phyloP scores from a whole-genome alignment of 1,140 invertebrate species.

The Aleiodes sp. region DNA sequence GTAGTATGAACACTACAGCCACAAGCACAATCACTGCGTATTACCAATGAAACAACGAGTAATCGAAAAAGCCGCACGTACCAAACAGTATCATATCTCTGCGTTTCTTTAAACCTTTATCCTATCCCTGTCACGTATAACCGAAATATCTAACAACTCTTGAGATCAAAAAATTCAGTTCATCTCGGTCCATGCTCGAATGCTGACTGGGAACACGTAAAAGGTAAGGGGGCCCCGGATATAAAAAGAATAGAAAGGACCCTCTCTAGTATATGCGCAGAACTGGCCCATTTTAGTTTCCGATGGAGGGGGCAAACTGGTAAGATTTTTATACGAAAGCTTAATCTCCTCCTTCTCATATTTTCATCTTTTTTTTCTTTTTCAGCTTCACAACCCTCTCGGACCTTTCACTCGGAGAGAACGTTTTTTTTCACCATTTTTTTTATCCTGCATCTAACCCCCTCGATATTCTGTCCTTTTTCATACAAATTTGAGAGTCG shows the following conservation, averaged over 20 bases:
- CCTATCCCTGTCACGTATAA: conserved; percentile 9
- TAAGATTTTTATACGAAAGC: conserved; percentile 31
- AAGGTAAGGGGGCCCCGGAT: conserved; percentile 50
- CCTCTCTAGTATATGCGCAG: conserved; percentile 34
- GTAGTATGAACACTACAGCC: too few relatives aligned
- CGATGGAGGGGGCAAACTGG: conserved; percentile 7
- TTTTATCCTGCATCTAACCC: not conserved
- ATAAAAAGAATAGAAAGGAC: conserved; percentile 66
- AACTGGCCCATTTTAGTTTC: conserved; percentile 6
- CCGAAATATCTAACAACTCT: conserved; percentile 18
- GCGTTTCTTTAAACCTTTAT: conserved; percentile 19
- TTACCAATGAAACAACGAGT: not conserved
- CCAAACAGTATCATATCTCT: too few relatives aligned
- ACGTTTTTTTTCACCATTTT: conserved; percentile 1
- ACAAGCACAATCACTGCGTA: not conserved
- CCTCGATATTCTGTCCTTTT: not conserved
- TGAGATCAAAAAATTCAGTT: conserved; percentile 33
- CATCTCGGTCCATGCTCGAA: conserved; percentile 62
- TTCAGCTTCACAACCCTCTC: not conserved
- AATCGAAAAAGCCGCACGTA: not conserved
- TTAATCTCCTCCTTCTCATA: conserved; percentile 4
- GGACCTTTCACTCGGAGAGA: not conserved
- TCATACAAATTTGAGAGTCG: not conserved
- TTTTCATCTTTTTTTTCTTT: conserved; percentile 30
- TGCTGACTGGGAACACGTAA: conserved; percentile 55